Evolutionary conservation across 2,113 vertebrate species (phyloP), one percentile per base, ranked within the genome.

Genomic region (Tangachromis dhanisi): DNA sequence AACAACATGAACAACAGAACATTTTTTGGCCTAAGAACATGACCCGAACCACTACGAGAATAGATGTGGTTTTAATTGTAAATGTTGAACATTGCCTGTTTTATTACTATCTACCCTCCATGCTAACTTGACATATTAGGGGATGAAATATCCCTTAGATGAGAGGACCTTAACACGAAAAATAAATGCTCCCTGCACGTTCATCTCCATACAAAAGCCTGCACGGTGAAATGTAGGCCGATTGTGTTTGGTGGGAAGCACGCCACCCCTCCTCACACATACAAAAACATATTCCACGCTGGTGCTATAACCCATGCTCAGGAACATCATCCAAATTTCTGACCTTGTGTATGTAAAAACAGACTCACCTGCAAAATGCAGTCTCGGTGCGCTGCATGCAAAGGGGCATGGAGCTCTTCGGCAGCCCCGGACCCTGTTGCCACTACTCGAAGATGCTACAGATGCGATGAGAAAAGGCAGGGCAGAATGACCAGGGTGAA

Each of bases 311-410:
- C 26, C 9, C 29, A 2, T 10, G 13, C 8, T 13, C 19, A 42
- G 3, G 3, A 61, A 14, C 53, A 80, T 19, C 85, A 31, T 5
- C 11, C 21, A 78, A 26, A n/a, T 61, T 16, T 21, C 8, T 10
- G 17, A 17, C n/a, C 9, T 47, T 76, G 42, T 76, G 42, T 47
- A 19, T 33, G 26, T 17, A 84, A 26, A 26, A 83, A 80, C 14
- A 33, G 4, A 54, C 90, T 93, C 73, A 95, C 95, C 94, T 93
- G 92, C 84, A 85, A 40, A 88, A 81, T 26, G 83, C 8, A 85
- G 12, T 55, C 24, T 49, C 17, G 78, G 51, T 35, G 83, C 80
- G 82, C 71, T 63, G 88, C 49, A 31, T 16, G 54, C 83, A 80
- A 14, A 66, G 83, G 68, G 17, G 80, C 92, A 83, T 81, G 82